Percentiles rank a stretch among this genome's conserved stretches.
These are phyloP conservation scores for Coreoperca whiteheadi DNA, from an alignment of 2,113 vertebrate genomes.

Conservation along the genomic window DNA sequence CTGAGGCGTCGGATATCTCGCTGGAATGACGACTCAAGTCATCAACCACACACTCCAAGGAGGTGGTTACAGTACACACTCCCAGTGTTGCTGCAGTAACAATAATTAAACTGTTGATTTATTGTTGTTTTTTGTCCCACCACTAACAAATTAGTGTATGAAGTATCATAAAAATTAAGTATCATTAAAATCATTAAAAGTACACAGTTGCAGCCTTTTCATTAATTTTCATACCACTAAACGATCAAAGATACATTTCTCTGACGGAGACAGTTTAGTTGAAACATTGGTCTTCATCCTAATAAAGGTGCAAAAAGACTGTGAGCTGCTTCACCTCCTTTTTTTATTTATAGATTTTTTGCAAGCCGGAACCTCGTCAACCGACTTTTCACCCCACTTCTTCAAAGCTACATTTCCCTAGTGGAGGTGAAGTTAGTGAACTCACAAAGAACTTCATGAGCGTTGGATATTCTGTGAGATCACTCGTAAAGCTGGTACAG, in stretches of 20 bases:
- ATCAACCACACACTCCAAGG: constrained; percentile 50
- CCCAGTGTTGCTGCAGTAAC: constrained; percentile 23
- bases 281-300: constrained; percentile 7
- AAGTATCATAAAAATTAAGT: too few relatives aligned
- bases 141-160: constrained; percentile 11
- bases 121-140: constrained; percentile 2
- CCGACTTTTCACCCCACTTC: not conserved
- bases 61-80: constrained; percentile 27
- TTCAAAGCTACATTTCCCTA: not conserved
- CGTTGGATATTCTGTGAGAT: not conserved
- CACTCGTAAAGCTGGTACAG: not conserved
- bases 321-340: constrained; percentile 11
- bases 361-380: not conserved
- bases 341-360: not conserved
- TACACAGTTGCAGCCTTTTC: not conserved
- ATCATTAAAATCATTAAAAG: constrained; percentile 31
- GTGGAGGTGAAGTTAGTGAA: not conserved
- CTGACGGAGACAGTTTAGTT: not conserved
- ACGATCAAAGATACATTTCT: constrained; percentile 6
- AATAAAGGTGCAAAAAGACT: not conserved
- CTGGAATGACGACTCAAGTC: constrained; percentile 55
- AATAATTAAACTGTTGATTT: constrained; percentile 51
- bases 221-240: not conserved
- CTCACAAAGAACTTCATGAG: not conserved
- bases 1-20: constrained; percentile 62